These are phyloP conservation scores for Zaprionus gabonicus DNA, from an alignment of 1,140 invertebrate species.

Conservation along the genomic window DNA sequence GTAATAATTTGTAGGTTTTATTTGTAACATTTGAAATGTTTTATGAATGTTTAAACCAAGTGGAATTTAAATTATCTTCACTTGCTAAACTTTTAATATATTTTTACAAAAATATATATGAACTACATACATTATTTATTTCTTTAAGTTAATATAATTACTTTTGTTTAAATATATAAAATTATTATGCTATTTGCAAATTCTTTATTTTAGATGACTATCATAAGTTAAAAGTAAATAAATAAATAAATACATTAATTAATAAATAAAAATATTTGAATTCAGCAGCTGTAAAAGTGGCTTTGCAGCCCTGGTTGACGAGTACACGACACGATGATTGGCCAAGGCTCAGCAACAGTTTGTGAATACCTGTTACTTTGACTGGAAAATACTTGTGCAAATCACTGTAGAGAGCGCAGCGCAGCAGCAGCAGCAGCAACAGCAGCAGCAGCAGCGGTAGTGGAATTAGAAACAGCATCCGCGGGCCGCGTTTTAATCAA, in stretches of 20 bases:
- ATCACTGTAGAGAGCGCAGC: slow-evolving; percentile 17
- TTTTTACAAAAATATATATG: not conserved
- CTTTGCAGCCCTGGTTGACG: not conserved
- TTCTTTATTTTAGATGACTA: too few species aligned
- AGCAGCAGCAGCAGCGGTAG: slow-evolving; percentile 2
- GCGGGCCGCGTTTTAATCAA: slow-evolving; percentile 43
- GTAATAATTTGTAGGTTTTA: too few species aligned
- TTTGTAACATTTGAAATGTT: too few species aligned
- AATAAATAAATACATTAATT: not conserved
- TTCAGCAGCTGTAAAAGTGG: not conserved
- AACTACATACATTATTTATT: too few species aligned
- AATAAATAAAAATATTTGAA: not conserved
- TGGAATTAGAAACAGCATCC: slow-evolving; percentile 27
- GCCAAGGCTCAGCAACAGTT: not conserved
- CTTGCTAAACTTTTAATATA: not conserved
- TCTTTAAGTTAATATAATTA: too few species aligned
- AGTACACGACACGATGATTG: not conserved
- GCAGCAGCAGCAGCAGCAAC: slow-evolving; percentile 34
- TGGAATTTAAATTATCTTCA: not conserved
- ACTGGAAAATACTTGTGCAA: slow-evolving; percentile 10
- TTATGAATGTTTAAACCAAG: too few species aligned
- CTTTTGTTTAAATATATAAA: too few species aligned
- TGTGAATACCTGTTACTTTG: slow-evolving; percentile 4
- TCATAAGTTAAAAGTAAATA: not conserved
- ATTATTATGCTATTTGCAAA: too few species aligned